These are phyloP conservation scores for Podargus strigoides DNA, from an alignment of 2,797 vertebrate species.

Conservation along the genomic window DNA sequence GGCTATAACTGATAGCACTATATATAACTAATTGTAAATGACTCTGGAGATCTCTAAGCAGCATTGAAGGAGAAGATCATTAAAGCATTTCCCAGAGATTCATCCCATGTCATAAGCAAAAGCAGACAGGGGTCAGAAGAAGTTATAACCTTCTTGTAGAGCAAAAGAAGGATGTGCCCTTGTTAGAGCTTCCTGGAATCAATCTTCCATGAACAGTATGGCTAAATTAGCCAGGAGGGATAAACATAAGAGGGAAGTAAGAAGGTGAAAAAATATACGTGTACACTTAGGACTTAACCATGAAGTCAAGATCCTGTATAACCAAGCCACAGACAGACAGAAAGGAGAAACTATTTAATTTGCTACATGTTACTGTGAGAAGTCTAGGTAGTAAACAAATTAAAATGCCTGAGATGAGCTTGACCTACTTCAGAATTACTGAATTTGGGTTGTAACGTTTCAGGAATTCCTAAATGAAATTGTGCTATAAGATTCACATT, in stretches of 20 bases:
- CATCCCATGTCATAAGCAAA: background rate
- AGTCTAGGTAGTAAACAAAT: background rate
- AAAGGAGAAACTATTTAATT: background rate
- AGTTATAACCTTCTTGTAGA: background rate
- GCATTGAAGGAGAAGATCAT: background rate
- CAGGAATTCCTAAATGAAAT: background rate
- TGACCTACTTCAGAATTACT: background rate
- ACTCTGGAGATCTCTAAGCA: background rate
- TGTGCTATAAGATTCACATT: background rate
- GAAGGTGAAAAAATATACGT: background rate
- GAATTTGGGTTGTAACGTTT: background rate
- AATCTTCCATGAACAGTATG: background rate
- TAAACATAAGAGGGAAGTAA: background rate
- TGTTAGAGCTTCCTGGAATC: conserved; percentile 31
- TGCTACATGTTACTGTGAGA: background rate
- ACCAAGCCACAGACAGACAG: background rate
- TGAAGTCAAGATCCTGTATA: background rate
- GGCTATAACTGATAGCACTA: background rate
- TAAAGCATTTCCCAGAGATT: conserved; percentile 20
- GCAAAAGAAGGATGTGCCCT: background rate
- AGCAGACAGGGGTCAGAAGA: conserved; percentile 12
- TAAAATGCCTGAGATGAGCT: background rate
- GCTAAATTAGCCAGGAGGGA: background rate
- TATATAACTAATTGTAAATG: background rate
- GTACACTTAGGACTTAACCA: background rate